phyloP scores from a whole-genome alignment of 2,888 invertebrate genomes.

The Metallyticus violacea region DNA sequence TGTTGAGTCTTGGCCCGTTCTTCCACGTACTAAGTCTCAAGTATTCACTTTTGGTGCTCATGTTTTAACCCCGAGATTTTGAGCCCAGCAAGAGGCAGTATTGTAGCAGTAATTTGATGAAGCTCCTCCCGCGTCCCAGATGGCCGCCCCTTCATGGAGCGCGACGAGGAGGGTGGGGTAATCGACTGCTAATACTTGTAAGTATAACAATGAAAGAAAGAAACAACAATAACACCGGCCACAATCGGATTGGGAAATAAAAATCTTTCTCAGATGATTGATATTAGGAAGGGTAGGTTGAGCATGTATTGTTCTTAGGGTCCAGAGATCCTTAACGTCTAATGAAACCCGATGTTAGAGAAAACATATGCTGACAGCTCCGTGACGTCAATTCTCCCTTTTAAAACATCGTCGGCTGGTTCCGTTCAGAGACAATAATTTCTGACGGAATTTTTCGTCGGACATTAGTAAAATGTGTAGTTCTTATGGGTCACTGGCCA shows the following conservation, averaged over 20 bases:
- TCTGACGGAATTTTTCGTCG: too few relatives aligned
- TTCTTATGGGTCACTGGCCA: too few relatives aligned
- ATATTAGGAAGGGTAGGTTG: neutral
- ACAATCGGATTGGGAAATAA: constrained; percentile 21
- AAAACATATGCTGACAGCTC: too few relatives aligned
- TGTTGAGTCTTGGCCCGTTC: neutral
- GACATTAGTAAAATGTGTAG: too few relatives aligned
- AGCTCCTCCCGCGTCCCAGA: constrained; percentile 19
- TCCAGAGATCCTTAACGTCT: neutral
- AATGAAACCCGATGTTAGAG: too few relatives aligned
- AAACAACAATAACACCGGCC: constrained; percentile 25
- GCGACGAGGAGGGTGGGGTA: constrained; percentile 12
- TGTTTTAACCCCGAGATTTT: constrained; percentile 24
- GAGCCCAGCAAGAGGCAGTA: constrained; percentile 14
- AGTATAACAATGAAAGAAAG: constrained; percentile 28
- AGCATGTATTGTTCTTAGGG: too few relatives aligned
- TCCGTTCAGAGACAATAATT: too few relatives aligned
- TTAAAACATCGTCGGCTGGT: too few relatives aligned
- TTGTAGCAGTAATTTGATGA: constrained; percentile 34
- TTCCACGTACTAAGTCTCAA: neutral
- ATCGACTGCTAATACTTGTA: constrained; percentile 32
- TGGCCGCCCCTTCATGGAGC: constrained; percentile 7
- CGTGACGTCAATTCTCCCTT: too few relatives aligned
- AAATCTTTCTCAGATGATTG: neutral
- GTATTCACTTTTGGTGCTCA: constrained; percentile 21